Conservation (phyloP, 1,140 invertebrate species). For the Procambarus virginalis region DNA sequence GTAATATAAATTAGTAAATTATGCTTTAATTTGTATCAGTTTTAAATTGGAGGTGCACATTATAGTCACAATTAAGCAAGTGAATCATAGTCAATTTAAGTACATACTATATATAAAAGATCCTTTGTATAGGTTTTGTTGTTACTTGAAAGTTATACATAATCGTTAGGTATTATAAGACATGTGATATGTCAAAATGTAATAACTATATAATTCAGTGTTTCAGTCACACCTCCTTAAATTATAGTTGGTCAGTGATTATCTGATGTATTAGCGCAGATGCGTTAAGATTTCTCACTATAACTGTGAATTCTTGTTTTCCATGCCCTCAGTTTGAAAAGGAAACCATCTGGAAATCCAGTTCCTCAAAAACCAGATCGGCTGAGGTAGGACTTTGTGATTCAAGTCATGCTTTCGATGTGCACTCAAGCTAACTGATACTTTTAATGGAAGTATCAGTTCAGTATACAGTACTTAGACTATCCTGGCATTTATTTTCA, state of each 20-base stretch:
- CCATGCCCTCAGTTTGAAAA: constrained; percentile 66
- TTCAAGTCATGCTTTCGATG: neutral
- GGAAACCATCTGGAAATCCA: constrained; percentile 62
- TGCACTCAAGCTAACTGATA: neutral
- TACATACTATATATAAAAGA: neutral
- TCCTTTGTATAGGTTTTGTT: neutral
- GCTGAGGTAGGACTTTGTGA: constrained; percentile 59
- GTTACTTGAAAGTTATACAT: neutral
- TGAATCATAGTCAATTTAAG: neutral
- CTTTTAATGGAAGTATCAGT: neutral
- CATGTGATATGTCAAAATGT: neutral
- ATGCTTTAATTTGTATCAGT: too few relatives aligned
- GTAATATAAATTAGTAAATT: neutral
- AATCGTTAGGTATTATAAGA: neutral
- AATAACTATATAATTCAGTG: too few relatives aligned
- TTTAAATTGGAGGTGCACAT: too few relatives aligned
- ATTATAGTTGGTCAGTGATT: too few relatives aligned
- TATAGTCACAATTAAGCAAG: neutral
- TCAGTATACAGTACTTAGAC: too few relatives aligned
- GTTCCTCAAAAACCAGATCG: constrained; percentile 63
- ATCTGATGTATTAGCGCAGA: too few relatives aligned
- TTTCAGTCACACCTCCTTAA: too few relatives aligned
- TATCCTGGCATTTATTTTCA: too few relatives aligned
- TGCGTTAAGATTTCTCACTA: neutral
- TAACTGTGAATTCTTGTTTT: constrained; percentile 44